These are phyloP conservation scores for Reticulitermes lucifugus DNA, from an alignment of 2,888 invertebrate genomes.

Conservation along the genomic window DNA sequence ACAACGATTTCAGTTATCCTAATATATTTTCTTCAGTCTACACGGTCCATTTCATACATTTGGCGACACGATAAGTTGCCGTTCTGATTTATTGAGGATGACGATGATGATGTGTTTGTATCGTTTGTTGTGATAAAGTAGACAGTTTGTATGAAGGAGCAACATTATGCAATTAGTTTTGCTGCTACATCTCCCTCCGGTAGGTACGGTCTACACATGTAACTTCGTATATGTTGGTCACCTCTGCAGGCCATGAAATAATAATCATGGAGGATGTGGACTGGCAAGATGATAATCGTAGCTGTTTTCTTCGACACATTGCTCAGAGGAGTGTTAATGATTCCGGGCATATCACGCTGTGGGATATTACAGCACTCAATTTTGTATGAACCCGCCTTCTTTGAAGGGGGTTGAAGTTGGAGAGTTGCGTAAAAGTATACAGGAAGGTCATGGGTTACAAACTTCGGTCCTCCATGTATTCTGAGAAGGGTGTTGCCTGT, in stretches of 20 bases:
- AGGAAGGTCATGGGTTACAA: too few relatives aligned
- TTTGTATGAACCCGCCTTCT: too few relatives aligned
- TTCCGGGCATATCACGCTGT: too few relatives aligned
- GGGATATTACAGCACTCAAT: too few relatives aligned
- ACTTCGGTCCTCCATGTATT: too few relatives aligned
- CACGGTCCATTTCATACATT: background rate
- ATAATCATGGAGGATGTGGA: background rate
- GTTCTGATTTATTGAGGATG: background rate
- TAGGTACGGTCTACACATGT: conserved; percentile 20
- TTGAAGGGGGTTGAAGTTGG: too few relatives aligned
- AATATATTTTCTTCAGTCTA: too few relatives aligned
- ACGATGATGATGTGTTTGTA: background rate
- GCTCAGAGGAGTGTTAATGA: too few relatives aligned
- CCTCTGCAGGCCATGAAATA: conserved; percentile 6
- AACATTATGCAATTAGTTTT: conserved; percentile 31
- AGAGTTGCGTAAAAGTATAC: too few relatives aligned
- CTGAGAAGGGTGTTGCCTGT: too few relatives aligned
- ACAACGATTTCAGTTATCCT: too few relatives aligned
- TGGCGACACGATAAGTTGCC: background rate
- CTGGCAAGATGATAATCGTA: background rate
- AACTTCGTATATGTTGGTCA: conserved; percentile 1
- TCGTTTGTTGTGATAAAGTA: conserved; percentile 24
- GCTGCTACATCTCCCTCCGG: conserved; percentile 19
- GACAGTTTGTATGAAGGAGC: conserved; percentile 26
- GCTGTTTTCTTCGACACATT: too few relatives aligned